Percentiles rank a stretch among this genome's conserved stretches.
Evolutionary conservation across 92 coral and sea anemone genomes (phyloP).

Genomic region (Umimayanthus chanpuru): DNA sequence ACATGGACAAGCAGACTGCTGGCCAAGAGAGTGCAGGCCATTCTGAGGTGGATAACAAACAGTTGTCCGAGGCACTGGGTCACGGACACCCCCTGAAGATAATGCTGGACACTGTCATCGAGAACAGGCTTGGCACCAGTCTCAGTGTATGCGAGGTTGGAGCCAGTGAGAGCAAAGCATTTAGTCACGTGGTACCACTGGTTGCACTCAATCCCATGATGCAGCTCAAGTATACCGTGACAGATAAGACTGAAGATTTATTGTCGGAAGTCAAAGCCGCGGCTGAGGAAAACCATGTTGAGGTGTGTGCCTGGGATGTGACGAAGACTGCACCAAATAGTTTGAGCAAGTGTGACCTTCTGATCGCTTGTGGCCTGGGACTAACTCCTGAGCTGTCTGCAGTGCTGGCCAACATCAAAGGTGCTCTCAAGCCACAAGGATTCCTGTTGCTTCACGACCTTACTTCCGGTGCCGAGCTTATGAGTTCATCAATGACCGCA

Average conservation of each 20-base stretch:
- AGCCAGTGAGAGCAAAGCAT: constrained; percentile 72
- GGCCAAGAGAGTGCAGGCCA: constrained; percentile 6
- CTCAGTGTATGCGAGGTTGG: constrained; percentile 71
- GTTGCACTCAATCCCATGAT: constrained; percentile 71
- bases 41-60: constrained; percentile 41
- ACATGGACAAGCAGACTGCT: constrained; percentile 51
- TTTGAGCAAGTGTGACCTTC: constrained; percentile 66
- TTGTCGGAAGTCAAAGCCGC: constrained; percentile 54
- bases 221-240: constrained; percentile 71
- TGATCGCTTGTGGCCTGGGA: constrained; percentile 62
- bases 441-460: constrained; percentile 72
- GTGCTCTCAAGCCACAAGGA: constrained; percentile 63
- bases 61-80: constrained; percentile 53
- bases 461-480: constrained; percentile 42
- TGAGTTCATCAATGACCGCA: constrained; percentile 32
- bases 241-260: constrained; percentile 66
- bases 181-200: constrained; percentile 61
- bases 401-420: constrained; percentile 60
- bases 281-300: constrained; percentile 54
- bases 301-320: constrained; percentile 65
- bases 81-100: constrained; percentile 66
- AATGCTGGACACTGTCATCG: constrained; percentile 79
- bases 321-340: constrained; percentile 64
- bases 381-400: constrained; percentile 46
- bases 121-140: constrained; percentile 59